Conservation (phyloP, 2,113 vertebrate genomes). For the Eptatretus burgeri region DNA sequence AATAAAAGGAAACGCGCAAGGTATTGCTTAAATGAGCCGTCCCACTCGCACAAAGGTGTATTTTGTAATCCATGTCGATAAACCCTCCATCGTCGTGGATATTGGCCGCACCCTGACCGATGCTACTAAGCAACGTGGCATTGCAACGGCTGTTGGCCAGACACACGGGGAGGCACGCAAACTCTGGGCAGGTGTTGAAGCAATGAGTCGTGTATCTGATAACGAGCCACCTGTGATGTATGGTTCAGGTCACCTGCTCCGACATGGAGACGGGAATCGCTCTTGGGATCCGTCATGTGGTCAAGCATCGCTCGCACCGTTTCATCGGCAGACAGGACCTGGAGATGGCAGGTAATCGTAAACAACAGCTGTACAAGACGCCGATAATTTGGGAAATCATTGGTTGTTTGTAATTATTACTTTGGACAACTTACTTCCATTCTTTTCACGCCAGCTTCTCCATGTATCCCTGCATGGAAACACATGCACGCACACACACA, state of each 20-base stretch:
- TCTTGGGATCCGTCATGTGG: constrained; percentile 44
- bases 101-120: not conserved
- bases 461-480: constrained; percentile 43
- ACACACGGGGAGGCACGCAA: not conserved
- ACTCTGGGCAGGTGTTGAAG: not conserved
- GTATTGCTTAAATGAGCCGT: too few relatives aligned
- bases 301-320: constrained; percentile 40
- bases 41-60: not conserved
- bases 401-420: not conserved
- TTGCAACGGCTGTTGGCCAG: not conserved
- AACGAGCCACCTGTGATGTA: not conserved
- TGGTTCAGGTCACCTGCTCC: constrained; percentile 20
- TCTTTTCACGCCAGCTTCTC: constrained; percentile 51
- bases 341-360: not conserved
- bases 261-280: constrained; percentile 28
- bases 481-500: not conserved
- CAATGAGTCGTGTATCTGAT: not conserved
- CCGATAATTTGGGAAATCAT: not conserved
- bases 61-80: not conserved
- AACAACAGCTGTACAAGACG: not conserved
- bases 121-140: constrained; percentile 4
- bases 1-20: not conserved
- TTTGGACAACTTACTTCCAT: constrained; percentile 27
- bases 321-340: constrained; percentile 33
- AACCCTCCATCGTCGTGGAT: not conserved